Percentiles rank a stretch among this genome's conserved stretches.
phyloP scores from a whole-genome alignment of 2,113 vertebrate genomes.

The Gnathonemus longibarbis region DNA sequence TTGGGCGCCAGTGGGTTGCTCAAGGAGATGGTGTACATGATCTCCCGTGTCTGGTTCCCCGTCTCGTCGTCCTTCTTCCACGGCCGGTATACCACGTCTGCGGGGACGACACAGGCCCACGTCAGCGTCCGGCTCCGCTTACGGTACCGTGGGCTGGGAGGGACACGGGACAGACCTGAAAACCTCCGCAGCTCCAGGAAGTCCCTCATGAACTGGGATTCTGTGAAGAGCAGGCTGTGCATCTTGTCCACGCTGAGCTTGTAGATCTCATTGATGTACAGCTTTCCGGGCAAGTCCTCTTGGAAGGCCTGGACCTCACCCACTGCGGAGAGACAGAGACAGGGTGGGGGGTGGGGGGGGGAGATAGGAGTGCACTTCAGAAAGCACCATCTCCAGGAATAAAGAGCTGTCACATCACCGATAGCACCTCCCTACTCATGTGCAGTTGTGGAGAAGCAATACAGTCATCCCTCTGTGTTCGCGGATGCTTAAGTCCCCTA shows the following conservation, averaged over 20 bases:
- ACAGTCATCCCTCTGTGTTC: not conserved
- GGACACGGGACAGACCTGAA: conserved; percentile 64
- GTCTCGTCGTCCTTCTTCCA: conserved; percentile 94
- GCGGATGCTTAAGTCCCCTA: not conserved
- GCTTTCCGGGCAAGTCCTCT: conserved; percentile 85
- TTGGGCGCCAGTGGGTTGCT: conserved; percentile 94
- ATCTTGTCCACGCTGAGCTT: conserved; percentile 95
- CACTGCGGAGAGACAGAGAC: conserved; percentile 29
- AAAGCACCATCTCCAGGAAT: not conserved
- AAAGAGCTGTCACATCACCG: not conserved
- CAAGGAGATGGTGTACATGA: conserved; percentile 90
- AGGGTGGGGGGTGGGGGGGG: too few species aligned
- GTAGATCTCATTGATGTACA: conserved; percentile 91
- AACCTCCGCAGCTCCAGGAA: conserved; percentile 94
- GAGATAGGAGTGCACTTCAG: not conserved
- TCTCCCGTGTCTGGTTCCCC: conserved; percentile 88
- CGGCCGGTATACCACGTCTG: conserved; percentile 88
- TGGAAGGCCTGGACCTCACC: conserved; percentile 94
- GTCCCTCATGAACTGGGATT: conserved; percentile 89
- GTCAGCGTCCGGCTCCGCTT: not conserved
- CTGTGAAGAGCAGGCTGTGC: conserved; percentile 85
- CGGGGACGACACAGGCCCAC: not conserved
- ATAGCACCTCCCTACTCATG: not conserved
- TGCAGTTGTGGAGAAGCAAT: not conserved
- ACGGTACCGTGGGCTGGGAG: not conserved